Percentiles rank a stretch among this genome's conserved stretches.
Evolutionary conservation across 2,797 vertebrate species (phyloP).

Genomic region (Sphenopsis melanotis): DNA sequence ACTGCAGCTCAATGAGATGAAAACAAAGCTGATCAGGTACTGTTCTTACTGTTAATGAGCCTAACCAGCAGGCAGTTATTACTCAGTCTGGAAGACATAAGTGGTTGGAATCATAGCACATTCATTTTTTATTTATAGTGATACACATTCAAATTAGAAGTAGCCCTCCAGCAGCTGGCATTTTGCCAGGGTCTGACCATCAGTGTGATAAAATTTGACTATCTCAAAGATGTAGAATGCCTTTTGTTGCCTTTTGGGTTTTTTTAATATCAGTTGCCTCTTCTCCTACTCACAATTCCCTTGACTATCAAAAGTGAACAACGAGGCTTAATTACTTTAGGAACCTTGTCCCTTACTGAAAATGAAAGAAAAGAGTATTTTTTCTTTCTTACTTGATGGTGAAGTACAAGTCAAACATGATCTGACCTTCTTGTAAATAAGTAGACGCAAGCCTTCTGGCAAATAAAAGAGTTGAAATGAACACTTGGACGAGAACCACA

Average conservation of each 20-base stretch:
- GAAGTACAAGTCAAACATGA: neutral
- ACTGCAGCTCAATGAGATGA: conserved; percentile 41
- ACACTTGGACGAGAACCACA: neutral
- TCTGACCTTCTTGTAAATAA: neutral
- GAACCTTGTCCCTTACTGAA: neutral
- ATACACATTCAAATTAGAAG: conserved; percentile 35
- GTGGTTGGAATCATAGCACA: conserved; percentile 35
- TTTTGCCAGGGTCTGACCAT: conserved; percentile 31
- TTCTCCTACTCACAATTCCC: neutral
- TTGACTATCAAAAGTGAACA: neutral
- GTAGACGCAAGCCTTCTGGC: neutral
- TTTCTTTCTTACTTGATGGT: neutral
- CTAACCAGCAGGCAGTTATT: conserved; percentile 61
- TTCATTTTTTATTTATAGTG: conserved; percentile 60
- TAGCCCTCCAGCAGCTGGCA: conserved; percentile 40
- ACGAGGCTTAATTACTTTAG: neutral
- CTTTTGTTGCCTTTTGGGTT: neutral
- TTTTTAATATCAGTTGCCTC: neutral
- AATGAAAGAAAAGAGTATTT: neutral
- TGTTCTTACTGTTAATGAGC: conserved; percentile 60
- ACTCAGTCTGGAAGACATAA: conserved; percentile 58
- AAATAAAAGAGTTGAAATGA: neutral
- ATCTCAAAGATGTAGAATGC: neutral
- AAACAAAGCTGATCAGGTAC: conserved; percentile 64
- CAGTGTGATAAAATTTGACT: conserved; percentile 31